Percentiles rank a stretch among this genome's conserved stretches.
phyloP scores from a whole-genome alignment of 92 coral and sea anemone species.

The Parazoanthus darwini region DNA sequence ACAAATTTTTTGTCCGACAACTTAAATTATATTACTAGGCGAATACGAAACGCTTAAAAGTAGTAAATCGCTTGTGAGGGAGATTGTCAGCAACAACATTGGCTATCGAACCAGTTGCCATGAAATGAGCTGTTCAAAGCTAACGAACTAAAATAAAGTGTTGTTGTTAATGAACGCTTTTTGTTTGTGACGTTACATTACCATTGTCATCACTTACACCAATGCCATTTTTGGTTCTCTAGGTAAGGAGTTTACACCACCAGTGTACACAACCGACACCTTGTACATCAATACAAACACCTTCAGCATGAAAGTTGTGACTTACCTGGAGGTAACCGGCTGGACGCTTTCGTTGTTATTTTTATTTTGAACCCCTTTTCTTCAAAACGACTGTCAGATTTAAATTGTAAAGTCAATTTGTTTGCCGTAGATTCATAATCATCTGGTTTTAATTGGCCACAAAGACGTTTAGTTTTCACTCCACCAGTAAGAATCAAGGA shows the following conservation, averaged over 20 bases:
- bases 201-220: too few species aligned
- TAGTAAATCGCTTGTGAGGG: too few species aligned
- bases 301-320: background rate
- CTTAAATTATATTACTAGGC: too few species aligned
- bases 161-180: too few species aligned
- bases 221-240: too few species aligned
- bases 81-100: too few species aligned
- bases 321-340: constrained; percentile 22
- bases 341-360: constrained; percentile 28
- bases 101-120: too few species aligned
- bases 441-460: background rate
- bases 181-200: too few species aligned
- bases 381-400: background rate
- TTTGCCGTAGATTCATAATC: constrained; percentile 10
- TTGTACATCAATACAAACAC: background rate
- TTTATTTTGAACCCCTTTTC: background rate
- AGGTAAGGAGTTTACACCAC: background rate
- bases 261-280: background rate
- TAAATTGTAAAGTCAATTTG: constrained; percentile 12
- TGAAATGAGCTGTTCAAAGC: too few species aligned
- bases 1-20: too few species aligned
- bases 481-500: constrained; percentile 19
- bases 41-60: too few species aligned
- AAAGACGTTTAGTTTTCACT: background rate
- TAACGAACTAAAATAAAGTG: too few species aligned